Base-by-base conservation (phyloP, 2,888 invertebrate genomes). In the Lepidonotus clava region DNA sequence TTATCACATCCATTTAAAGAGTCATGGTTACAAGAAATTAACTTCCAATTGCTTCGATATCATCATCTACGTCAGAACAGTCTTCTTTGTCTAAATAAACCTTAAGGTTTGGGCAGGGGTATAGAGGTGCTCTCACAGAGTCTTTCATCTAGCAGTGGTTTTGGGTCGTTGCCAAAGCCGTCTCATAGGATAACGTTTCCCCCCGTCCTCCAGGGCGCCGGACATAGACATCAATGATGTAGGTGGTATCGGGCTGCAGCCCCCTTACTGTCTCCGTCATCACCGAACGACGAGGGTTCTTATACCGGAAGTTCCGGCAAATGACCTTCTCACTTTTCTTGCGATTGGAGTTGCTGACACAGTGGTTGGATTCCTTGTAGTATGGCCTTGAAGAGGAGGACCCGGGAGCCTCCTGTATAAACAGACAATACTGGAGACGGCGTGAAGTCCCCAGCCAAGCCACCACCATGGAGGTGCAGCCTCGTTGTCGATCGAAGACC, bases 391-490 rank as follows among this genome's bases (percentile, higher is more conserved):
- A 6, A 11, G 32, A 21, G 36, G 21, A 21, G 21, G 40, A 28
- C n/a, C 8, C 28, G 76, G 24, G 71, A 24, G 11, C 41, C 56
- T 67, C 34, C n/a, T 38, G 24, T 1, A 51, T 28, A 87, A 93
- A 93, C 36, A 94, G 89, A 89, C 94, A 94, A 87, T 93, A 94
- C 46, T 90, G 91, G 71, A 92, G 93, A 84, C 91, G 91, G 53
- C 91, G 91, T 28, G 90, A 90, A 1, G 92, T 91, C 14, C 92
- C 92, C 88, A 91, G 90, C 93, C 93, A 93, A n/a, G 92, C 92
- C 0, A 94, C 89, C 5, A 93, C 93, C 46, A 93, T 90, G 71
- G 91, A 92, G 80, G 91, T 90, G 89, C 93, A 93, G 18, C 91
- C 92, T 21, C 91, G 91, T 38, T 92, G 87, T 46, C 91, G 90